Evolutionary conservation across 2,113 vertebrate species (phyloP).

Genomic region (Myiozetetes cayanensis): DNA sequence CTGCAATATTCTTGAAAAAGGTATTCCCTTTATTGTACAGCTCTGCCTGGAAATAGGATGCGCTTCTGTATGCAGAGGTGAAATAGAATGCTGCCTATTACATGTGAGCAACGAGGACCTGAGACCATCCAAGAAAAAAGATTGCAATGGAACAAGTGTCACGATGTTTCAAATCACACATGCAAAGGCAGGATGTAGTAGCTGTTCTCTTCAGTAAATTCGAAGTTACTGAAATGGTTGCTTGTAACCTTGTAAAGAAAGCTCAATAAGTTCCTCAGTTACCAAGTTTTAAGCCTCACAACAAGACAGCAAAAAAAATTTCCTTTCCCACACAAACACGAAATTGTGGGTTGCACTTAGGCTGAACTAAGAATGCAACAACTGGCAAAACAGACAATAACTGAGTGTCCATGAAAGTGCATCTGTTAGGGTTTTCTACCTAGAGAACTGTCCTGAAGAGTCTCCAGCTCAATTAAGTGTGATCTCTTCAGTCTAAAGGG

Average conservation of each 20-base stretch:
- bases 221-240: neutral
- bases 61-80: neutral
- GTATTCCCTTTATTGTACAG: neutral
- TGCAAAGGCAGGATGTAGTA: neutral
- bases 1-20: neutral
- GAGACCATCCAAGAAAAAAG: neutral
- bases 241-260: neutral
- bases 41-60: neutral
- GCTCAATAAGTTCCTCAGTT: neutral
- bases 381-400: neutral
- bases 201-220: neutral
- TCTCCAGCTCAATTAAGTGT: neutral
- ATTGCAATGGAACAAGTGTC: neutral
- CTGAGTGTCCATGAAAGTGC: neutral
- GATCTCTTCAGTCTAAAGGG: neutral
- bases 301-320: neutral
- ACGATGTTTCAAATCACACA: neutral
- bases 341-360: neutral
- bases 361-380: neutral
- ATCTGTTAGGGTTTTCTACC: neutral
- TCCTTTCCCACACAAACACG: neutral
- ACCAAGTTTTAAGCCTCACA: neutral
- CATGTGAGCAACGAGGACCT: neutral
- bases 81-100: neutral
- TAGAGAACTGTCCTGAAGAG: neutral